Conservation (phyloP, 2,113 vertebrate species). For the Todiramphus saurophagus region DNA sequence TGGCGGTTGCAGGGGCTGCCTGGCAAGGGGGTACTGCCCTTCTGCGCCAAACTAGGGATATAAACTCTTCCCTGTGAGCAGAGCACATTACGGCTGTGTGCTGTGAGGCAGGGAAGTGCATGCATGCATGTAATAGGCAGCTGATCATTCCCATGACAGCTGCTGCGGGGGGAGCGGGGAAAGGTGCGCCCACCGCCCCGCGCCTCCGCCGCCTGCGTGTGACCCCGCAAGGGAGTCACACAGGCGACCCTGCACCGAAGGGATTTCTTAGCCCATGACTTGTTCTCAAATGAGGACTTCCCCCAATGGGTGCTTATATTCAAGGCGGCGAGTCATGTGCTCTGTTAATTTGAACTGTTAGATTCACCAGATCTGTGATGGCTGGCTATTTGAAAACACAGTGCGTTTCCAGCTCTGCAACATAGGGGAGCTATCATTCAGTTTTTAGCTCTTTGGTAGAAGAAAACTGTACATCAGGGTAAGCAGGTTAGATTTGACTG, state of each 20-base stretch:
- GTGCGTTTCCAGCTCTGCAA: not conserved
- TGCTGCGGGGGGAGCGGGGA: conserved; percentile 43
- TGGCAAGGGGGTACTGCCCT: conserved; percentile 22
- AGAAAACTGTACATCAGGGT: not conserved
- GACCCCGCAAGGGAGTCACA: conserved; percentile 67
- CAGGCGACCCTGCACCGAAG: not conserved
- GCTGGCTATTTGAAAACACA: not conserved
- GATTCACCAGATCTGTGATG: not conserved
- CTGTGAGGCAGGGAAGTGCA: conserved; percentile 80
- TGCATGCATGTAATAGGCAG: conserved; percentile 87
- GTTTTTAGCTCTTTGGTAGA: conserved; percentile 15
- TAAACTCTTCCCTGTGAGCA: conserved; percentile 82
- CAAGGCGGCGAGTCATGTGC: not conserved
- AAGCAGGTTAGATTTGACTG: conserved; percentile 38
- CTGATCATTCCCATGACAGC: conserved; percentile 88
- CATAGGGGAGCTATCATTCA: not conserved
- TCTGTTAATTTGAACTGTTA: not conserved
- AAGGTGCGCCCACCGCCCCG: conserved; percentile 72
- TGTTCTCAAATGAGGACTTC: not conserved
- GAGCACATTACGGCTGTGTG: conserved; percentile 73
- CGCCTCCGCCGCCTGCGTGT: conserved; percentile 61
- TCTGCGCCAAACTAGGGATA: conserved; percentile 71
- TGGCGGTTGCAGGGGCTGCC: not conserved
- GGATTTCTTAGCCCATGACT: not conserved
- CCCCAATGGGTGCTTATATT: not conserved